These are phyloP conservation scores for Apus apus DNA, from an alignment of 2,113 vertebrate genomes.

Conservation along the genomic window DNA sequence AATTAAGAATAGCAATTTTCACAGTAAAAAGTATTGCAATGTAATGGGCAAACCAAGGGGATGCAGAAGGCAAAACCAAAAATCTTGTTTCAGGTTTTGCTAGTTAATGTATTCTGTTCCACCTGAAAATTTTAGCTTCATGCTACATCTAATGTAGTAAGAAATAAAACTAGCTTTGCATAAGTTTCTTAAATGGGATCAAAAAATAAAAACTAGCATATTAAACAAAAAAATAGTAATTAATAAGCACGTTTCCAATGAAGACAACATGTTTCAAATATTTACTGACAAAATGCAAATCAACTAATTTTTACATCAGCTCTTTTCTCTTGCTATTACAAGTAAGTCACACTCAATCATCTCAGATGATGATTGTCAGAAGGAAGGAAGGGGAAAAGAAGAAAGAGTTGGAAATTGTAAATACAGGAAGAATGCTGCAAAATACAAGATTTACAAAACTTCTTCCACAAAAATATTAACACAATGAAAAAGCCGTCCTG, in stretches of 20 bases:
- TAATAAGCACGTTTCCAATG: background rate
- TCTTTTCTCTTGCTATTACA: background rate
- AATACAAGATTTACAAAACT: background rate
- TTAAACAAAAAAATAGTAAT: background rate
- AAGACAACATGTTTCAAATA: background rate
- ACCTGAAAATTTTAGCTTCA: background rate
- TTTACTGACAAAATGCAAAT: background rate
- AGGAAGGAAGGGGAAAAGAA: background rate
- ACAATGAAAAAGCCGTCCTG: background rate
- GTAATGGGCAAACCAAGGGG: background rate
- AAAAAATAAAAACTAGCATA: background rate
- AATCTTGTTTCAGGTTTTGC: background rate
- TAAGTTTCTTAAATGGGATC: background rate
- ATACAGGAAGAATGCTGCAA: background rate
- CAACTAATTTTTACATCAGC: background rate
- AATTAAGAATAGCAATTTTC: background rate
- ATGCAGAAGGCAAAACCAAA: background rate
- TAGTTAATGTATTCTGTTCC: background rate
- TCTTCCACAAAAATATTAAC: background rate
- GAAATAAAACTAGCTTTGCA: background rate
- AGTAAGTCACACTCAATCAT: fast-evolving
- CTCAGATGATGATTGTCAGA: background rate
- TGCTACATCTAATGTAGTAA: background rate
- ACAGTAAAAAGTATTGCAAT: background rate
- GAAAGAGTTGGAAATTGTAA: background rate